Percentiles rank a stretch among this genome's conserved stretches.
These are phyloP conservation scores for Caenorhabditis afra DNA, from an alignment of 2,888 invertebrate species.

Conservation along the genomic window DNA sequence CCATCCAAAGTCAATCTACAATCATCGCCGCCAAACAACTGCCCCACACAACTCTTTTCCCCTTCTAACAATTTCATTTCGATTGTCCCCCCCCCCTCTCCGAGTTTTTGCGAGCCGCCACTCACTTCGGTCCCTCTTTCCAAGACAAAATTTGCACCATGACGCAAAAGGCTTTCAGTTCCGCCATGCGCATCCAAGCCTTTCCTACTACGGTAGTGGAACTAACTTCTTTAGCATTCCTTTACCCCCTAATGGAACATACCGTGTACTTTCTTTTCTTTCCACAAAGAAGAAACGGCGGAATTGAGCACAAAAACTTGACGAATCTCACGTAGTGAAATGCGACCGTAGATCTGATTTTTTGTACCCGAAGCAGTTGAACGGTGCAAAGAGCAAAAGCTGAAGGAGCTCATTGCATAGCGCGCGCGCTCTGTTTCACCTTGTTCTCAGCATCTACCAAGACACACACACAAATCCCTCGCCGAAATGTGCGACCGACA, in stretches of 20 bases:
- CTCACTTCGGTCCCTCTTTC: slow-evolving; percentile 3
- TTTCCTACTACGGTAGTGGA: slow-evolving; percentile 17
- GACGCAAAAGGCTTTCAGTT: slow-evolving; percentile 23
- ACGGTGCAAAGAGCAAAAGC: slow-evolving; percentile 54
- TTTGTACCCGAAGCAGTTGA: slow-evolving; percentile 43
- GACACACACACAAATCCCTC: slow-evolving; percentile 25
- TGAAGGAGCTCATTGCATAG: slow-evolving; percentile 22
- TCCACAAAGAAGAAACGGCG: not conserved
- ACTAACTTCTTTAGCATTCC: not conserved
- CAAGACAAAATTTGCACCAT: slow-evolving; percentile 14
- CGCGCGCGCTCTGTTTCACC: slow-evolving; percentile 43
- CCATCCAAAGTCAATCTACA: slow-evolving; percentile 43
- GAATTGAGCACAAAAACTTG: not conserved
- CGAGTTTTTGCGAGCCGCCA: too few relatives aligned
- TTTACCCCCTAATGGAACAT: not conserved
- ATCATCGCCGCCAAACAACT: slow-evolving; percentile 43
- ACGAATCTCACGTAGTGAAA: not conserved
- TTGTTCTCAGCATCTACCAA: slow-evolving; percentile 35
- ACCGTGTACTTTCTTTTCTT: not conserved
- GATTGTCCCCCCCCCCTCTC: too few relatives aligned
- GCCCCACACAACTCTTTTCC: too few relatives aligned
- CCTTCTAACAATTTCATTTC: slow-evolving; percentile 12
- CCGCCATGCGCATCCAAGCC: slow-evolving; percentile 9
- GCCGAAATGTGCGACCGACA: slow-evolving; percentile 11
- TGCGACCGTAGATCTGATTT: slow-evolving; percentile 23